Evolutionary conservation across 2,797 vertebrate species (phyloP).

Genomic region (Halcyon badia): DNA sequence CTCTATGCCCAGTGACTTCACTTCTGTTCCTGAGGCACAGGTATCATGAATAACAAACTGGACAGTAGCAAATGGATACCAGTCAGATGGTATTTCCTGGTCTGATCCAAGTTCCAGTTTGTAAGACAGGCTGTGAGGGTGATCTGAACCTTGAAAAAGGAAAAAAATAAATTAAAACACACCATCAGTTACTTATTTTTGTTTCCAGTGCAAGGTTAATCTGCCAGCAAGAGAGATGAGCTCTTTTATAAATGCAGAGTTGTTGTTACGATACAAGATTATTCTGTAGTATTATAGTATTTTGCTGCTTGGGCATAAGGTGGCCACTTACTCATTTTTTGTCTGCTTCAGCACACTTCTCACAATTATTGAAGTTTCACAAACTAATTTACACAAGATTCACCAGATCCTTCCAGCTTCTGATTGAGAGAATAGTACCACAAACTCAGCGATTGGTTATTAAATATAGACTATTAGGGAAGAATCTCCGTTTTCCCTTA

Average conservation of each 20-base stretch:
- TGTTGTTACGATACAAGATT: neutral
- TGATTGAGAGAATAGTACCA: neutral
- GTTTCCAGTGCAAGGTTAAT: neutral
- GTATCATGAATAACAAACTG: slow-evolving; percentile 90
- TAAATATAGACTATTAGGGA: neutral
- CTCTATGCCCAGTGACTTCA: slow-evolving; percentile 90
- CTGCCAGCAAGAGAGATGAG: neutral
- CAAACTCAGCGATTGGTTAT: neutral
- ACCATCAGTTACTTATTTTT: neutral
- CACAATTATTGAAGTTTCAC: neutral
- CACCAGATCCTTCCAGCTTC: neutral
- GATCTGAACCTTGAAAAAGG: slow-evolving; percentile 86
- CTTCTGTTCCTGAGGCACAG: slow-evolving; percentile 88
- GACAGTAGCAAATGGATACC: slow-evolving; percentile 92
- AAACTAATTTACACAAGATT: neutral
- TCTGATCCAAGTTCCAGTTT: slow-evolving; percentile 96
- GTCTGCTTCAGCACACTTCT: neutral
- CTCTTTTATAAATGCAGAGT: neutral
- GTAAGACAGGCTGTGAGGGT: slow-evolving; percentile 94
- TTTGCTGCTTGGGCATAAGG: neutral
- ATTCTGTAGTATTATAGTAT: neutral
- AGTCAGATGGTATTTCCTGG: slow-evolving; percentile 94
- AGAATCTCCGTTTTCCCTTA: neutral
- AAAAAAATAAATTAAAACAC: neutral
- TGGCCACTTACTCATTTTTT: neutral